Conservation (phyloP, 2,888 invertebrate species). For the Lasioglossum villosulum region DNA sequence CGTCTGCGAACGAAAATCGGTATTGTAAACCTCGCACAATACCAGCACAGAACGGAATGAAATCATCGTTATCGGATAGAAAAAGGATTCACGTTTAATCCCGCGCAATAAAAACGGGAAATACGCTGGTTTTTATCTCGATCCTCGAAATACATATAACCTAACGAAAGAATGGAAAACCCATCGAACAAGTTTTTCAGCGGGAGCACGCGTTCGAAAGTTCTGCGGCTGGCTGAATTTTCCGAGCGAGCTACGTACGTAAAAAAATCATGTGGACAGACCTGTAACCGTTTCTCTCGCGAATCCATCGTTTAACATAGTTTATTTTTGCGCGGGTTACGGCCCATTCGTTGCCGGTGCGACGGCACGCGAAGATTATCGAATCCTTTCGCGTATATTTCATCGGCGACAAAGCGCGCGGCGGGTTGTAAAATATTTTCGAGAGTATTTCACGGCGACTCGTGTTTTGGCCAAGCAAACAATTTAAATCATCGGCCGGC, state of each 20-base stretch:
- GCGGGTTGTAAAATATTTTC: background rate
- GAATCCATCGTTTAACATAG: background rate
- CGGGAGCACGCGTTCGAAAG: background rate
- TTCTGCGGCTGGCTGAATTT: background rate
- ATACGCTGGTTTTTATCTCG: conserved; percentile 3
- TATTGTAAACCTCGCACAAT: conserved; percentile 31
- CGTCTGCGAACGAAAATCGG: conserved; percentile 14
- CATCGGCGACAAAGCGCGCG: background rate
- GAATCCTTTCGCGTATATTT: background rate
- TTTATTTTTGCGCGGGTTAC: background rate
- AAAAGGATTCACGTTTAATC: conserved; percentile 16
- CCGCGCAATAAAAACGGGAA: background rate
- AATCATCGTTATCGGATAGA: conserved; percentile 7
- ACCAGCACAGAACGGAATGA: background rate
- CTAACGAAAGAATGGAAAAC: background rate
- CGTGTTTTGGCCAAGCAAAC: conserved; percentile 25
- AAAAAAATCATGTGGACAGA: background rate
- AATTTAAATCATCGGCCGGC: conserved; percentile 37
- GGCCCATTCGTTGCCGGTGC: background rate
- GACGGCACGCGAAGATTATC: conserved; percentile 1
- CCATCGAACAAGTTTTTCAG: background rate
- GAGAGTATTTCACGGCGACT: conserved; percentile 26
- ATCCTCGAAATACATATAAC: background rate
- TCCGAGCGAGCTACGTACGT: background rate
- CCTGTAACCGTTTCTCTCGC: background rate